Evolutionary conservation across 30 jellyfish, hydroid and myxozoan species (phyloP).

Genomic region (Rhopilema esculentum): DNA sequence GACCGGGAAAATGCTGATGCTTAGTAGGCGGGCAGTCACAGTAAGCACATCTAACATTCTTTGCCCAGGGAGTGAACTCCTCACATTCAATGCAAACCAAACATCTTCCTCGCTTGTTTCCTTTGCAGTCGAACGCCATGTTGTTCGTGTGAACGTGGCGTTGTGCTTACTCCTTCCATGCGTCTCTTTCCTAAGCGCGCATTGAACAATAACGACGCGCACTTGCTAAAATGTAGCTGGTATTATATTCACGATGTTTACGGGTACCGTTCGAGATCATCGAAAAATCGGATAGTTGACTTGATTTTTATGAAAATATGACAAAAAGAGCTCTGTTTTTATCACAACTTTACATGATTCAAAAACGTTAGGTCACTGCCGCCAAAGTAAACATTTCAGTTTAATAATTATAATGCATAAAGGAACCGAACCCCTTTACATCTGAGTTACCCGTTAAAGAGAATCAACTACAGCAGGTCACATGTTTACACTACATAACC

Average conservation of each 20-base stretch:
- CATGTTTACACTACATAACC: background rate
- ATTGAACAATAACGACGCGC: conserved; percentile 18
- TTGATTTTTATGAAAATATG: too few relatives aligned
- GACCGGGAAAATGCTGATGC: conserved; percentile 17
- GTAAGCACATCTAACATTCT: conserved; percentile 64
- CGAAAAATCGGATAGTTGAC: too few relatives aligned
- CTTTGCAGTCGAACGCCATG: conserved; percentile 68
- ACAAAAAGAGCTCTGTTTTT: too few relatives aligned
- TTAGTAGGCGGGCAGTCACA: conserved; percentile 70
- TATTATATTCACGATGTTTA: background rate
- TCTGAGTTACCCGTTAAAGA: too few relatives aligned
- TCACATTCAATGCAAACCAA: conserved; percentile 48
- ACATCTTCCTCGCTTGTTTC: conserved; percentile 69
- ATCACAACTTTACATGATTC: too few relatives aligned
- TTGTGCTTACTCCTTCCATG: background rate
- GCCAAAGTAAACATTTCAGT: background rate
- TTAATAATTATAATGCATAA: too few relatives aligned
- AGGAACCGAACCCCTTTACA: background rate
- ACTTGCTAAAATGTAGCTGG: background rate
- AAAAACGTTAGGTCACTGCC: too few relatives aligned
- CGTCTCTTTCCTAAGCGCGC: conserved; percentile 17
- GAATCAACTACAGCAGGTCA: too few relatives aligned
- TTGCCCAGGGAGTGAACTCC: conserved; percentile 55
- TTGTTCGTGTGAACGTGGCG: conserved; percentile 14
- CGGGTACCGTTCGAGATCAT: background rate